A percentile compares a stretch with the other conserved stretches of the same genome.
Evolutionary conservation across 2,113 vertebrate genomes (phyloP).

Genomic region (Neolamprologus cancellatus): DNA sequence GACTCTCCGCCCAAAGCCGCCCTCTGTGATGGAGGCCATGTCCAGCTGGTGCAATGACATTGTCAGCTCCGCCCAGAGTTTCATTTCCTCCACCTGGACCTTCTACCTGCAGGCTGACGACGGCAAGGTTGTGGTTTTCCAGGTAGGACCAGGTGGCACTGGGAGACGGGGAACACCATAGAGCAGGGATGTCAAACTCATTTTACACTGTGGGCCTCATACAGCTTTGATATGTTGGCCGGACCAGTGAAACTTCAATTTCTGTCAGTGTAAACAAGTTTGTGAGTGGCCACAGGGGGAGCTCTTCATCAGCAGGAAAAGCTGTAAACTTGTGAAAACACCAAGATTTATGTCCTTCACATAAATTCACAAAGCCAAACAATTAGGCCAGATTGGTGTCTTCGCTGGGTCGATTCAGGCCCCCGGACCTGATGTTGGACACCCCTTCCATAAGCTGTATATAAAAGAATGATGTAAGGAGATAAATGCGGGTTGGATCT

Average conservation of each 20-base stretch:
- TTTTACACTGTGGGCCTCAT: neutral
- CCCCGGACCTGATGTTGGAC: neutral
- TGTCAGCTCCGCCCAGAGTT: constrained; percentile 91
- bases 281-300: neutral
- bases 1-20: constrained; percentile 65
- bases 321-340: neutral
- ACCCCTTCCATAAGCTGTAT: neutral
- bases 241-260: neutral
- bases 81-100: constrained; percentile 97
- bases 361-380: neutral
- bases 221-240: neutral
- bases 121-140: constrained; percentile 92
- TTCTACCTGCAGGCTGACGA: constrained; percentile 95
- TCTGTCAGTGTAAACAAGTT: neutral
- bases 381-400: neutral
- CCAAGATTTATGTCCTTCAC: neutral
- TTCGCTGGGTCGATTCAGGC: neutral
- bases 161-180: neutral
- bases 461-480: neutral
- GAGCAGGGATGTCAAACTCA: neutral
- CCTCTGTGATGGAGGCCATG: constrained; percentile 81
- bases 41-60: constrained; percentile 92
- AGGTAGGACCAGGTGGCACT: constrained; percentile 70
- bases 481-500: neutral
- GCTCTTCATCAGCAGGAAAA: neutral